These are phyloP conservation scores for Onchidella celtica DNA, from an alignment of 2,888 invertebrate species.

Conservation along the genomic window DNA sequence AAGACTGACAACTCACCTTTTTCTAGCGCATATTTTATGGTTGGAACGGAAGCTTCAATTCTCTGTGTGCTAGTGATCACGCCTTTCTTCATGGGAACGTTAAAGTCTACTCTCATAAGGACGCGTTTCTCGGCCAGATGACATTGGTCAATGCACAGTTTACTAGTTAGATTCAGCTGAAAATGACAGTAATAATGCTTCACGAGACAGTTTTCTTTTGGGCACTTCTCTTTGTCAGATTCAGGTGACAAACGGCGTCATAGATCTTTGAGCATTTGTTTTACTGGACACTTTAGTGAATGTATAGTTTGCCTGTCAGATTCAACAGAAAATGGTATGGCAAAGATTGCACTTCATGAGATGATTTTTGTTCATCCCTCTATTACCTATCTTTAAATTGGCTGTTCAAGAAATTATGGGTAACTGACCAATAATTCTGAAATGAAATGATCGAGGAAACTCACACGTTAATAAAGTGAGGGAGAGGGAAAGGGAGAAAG, in stretches of 20 bases:
- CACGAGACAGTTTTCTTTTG: too few relatives aligned
- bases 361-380: too few relatives aligned
- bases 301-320: too few relatives aligned
- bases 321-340: too few relatives aligned
- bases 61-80: conserved; percentile 97
- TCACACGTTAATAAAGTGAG: not conserved
- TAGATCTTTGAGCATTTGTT: too few relatives aligned
- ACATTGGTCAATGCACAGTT: conserved; percentile 93
- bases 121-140: conserved; percentile 93
- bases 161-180: conserved; percentile 77
- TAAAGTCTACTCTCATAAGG: conserved; percentile 98
- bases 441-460: not conserved
- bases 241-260: too few relatives aligned
- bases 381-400: not conserved
- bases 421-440: not conserved
- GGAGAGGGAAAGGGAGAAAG: not conserved
- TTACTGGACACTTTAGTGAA: not conserved
- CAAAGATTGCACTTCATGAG: too few relatives aligned
- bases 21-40: conserved; percentile 94
- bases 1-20: too few relatives aligned
- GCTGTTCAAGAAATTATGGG: not conserved
- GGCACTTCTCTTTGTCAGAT: too few relatives aligned
- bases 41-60: conserved; percentile 96
- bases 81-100: conserved; percentile 96
- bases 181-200: not conserved